These are phyloP conservation scores for Pantherophis vulpinus DNA, from an alignment of 2,797 vertebrate genomes.

Conservation along the genomic window DNA sequence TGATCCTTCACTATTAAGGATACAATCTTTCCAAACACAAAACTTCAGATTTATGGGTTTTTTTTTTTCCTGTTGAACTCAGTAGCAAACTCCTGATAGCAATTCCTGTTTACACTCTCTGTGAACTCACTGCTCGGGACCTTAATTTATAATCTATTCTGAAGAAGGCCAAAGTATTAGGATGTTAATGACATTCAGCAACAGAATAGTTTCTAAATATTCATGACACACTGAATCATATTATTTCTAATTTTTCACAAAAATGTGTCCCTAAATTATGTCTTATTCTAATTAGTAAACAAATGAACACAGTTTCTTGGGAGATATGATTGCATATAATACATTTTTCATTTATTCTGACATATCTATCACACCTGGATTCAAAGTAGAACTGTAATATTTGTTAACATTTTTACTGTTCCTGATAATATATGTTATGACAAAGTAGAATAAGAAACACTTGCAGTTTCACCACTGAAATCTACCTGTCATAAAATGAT, in stretches of 20 bases:
- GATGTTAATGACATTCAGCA: not conserved
- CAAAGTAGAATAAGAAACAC: not conserved
- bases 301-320: not conserved
- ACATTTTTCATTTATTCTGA: not conserved
- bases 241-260: not conserved
- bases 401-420: not conserved
- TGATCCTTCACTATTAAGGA: not conserved
- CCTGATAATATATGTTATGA: not conserved
- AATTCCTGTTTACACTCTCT: not conserved
- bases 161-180: not conserved
- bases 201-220: not conserved
- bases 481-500: not conserved
- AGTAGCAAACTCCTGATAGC: not conserved
- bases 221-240: not conserved
- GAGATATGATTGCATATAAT: not conserved
- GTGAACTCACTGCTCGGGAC: not conserved
- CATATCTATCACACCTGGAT: not conserved
- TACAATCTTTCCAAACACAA: not conserved
- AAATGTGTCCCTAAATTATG: not conserved
- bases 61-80: not conserved
- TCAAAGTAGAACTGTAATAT: not conserved
- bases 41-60: not conserved
- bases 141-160: not conserved
- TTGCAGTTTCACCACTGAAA: not conserved
- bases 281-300: not conserved